phyloP scores from a whole-genome alignment of 2,113 vertebrate species.

The Scortum barcoo region DNA sequence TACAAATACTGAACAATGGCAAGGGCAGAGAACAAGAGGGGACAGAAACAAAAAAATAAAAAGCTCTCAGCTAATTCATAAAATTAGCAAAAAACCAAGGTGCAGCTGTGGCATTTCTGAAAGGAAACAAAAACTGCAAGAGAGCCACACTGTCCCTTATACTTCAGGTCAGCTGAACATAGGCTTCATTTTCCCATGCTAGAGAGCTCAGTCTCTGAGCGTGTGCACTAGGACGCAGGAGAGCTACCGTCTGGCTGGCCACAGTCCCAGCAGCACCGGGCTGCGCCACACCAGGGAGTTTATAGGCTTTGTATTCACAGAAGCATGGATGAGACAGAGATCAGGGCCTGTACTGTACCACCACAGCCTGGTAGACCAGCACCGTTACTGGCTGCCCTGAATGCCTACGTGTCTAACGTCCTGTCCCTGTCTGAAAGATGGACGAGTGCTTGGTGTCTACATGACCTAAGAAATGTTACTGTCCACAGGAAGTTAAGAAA shows the following conservation, averaged over 20 bases:
- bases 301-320: conserved; percentile 88
- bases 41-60: conserved; percentile 63
- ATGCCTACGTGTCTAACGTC: conserved; percentile 70
- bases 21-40: conserved; percentile 69
- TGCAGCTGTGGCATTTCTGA: conserved; percentile 72
- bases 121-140: conserved; percentile 57
- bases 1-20: conserved; percentile 73
- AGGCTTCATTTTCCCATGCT: conserved; percentile 84
- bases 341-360: conserved; percentile 77
- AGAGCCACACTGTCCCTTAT: conserved; percentile 68
- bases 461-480: conserved; percentile 71
- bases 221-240: conserved; percentile 87
- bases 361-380: conserved; percentile 69
- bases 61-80: conserved; percentile 77
- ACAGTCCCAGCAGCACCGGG: conserved; percentile 79
- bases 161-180: conserved; percentile 78
- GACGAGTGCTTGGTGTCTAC: conserved; percentile 64
- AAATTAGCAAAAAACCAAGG: conserved; percentile 77
- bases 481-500: conserved; percentile 52
- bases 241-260: conserved; percentile 86
- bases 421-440: conserved; percentile 70
- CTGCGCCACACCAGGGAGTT: conserved; percentile 78
- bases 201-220: conserved; percentile 90
- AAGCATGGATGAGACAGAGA: conserved; percentile 84
- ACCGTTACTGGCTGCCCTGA: conserved; percentile 84